These are phyloP conservation scores for Rotaria sp. DNA, from an alignment of 2,888 invertebrate species.

Conservation along the genomic window DNA sequence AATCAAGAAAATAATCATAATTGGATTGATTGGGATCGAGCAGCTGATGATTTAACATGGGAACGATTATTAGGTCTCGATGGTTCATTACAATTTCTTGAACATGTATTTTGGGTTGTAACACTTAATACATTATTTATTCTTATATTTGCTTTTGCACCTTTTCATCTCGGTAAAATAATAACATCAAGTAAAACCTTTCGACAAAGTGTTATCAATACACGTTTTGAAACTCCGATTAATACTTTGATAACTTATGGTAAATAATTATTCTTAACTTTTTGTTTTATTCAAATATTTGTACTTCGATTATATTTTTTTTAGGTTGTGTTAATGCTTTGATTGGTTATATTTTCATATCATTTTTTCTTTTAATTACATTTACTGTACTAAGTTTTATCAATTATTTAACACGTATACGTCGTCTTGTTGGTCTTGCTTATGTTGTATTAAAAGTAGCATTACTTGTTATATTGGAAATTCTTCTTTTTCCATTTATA, in stretches of 20 bases:
- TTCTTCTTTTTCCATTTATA: constrained; percentile 86
- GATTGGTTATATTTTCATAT: constrained; percentile 80
- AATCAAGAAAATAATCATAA: constrained; percentile 73
- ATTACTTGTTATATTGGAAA: constrained; percentile 86
- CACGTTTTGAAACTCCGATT: background rate
- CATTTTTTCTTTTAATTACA: constrained; percentile 75
- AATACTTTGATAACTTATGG: background rate
- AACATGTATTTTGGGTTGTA: constrained; percentile 98
- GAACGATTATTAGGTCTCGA: constrained; percentile 82
- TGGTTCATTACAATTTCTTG: constrained; percentile 88
- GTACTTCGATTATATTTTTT: constrained; percentile 72
- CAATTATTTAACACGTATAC: constrained; percentile 35
- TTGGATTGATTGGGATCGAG: constrained; percentile 95
- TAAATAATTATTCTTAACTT: background rate
- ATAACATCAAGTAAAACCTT: background rate
- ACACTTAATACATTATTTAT: constrained; percentile 88
- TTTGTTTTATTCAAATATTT: constrained; percentile 34
- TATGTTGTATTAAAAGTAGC: constrained; percentile 68
- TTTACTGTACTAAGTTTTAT: constrained; percentile 53
- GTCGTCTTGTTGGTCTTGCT: constrained; percentile 65
- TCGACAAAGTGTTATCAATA: background rate
- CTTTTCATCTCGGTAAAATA: background rate
- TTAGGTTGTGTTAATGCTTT: constrained; percentile 84
- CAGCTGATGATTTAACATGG: constrained; percentile 88
- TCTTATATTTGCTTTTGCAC: constrained; percentile 69